Evolutionary conservation across 2,888 invertebrate genomes (phyloP).

Genomic region (Neria commutata): DNA sequence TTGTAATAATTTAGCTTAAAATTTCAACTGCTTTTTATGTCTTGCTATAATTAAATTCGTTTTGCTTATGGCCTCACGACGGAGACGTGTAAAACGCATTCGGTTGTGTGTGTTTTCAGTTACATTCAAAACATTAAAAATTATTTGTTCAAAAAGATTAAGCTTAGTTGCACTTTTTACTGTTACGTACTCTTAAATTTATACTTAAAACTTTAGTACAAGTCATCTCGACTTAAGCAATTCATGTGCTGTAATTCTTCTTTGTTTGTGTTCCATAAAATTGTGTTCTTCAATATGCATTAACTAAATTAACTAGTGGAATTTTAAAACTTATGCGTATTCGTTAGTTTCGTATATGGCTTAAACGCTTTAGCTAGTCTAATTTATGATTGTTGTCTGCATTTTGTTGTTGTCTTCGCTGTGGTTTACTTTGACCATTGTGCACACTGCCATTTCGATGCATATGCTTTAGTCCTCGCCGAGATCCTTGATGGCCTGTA

Average conservation of each 20-base stretch:
- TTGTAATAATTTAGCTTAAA: conserved; percentile 18
- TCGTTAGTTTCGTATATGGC: conserved; percentile 5
- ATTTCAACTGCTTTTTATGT: conserved; percentile 25
- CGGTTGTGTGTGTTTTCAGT: too few relatives aligned
- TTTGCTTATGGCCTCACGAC: conserved; percentile 21
- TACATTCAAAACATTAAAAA: too few relatives aligned
- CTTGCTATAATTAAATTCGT: conserved; percentile 52
- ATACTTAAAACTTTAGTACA: too few relatives aligned
- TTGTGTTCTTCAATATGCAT: not conserved
- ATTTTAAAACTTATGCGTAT: not conserved
- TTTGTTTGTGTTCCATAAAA: too few relatives aligned
- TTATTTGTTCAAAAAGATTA: too few relatives aligned
- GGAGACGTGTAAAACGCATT: not conserved
- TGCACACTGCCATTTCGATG: conserved; percentile 37
- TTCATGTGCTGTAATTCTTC: too few relatives aligned
- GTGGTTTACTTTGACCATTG: too few relatives aligned
- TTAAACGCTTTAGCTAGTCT: conserved; percentile 43
- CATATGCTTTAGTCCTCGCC: conserved; percentile 50
- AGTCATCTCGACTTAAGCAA: too few relatives aligned
- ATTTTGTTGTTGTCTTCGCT: conserved; percentile 29
- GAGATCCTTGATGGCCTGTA: conserved; percentile 89
- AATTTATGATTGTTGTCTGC: conserved; percentile 50
- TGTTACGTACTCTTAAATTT: not conserved
- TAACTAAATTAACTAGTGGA: not conserved
- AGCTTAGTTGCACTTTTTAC: not conserved